These are phyloP conservation scores for Charina bottae DNA, from an alignment of 2,113 vertebrate species.

Conservation along the genomic window DNA sequence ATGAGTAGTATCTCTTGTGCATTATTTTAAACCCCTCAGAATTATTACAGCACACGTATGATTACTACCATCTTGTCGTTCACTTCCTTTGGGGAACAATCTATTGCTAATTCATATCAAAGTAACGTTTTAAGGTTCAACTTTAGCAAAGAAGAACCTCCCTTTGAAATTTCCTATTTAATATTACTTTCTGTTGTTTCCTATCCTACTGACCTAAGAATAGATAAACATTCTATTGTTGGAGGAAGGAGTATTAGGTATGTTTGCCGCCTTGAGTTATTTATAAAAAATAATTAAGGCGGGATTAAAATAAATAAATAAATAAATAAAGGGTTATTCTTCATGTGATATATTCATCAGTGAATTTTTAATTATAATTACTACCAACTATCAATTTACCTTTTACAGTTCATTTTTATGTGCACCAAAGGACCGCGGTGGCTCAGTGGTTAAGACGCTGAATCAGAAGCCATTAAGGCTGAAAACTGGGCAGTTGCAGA, in stretches of 20 bases:
- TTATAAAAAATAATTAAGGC: too few species aligned
- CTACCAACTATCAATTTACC: not conserved
- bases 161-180: not conserved
- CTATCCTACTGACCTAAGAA: not conserved
- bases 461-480: too few species aligned
- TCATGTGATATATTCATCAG: not conserved
- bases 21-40: not conserved
- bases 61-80: not conserved
- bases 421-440: too few species aligned
- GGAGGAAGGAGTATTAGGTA: too few species aligned
- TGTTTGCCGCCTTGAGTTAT: too few species aligned
- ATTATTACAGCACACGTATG: not conserved
- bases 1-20: too few species aligned
- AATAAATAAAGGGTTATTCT: too few species aligned
- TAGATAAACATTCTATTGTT: not conserved
- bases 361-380: not conserved
- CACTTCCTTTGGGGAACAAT: not conserved
- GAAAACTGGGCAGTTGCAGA: too few species aligned
- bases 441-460: too few species aligned
- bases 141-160: not conserved
- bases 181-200: not conserved
- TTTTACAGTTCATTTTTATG: not conserved
- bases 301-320: too few species aligned
- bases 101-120: not conserved
- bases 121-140: not conserved